A percentile compares a stretch with the other conserved stretches of the same genome.
Evolutionary conservation across 2,797 vertebrate species (phyloP).

Genomic region (Lates japonicus): DNA sequence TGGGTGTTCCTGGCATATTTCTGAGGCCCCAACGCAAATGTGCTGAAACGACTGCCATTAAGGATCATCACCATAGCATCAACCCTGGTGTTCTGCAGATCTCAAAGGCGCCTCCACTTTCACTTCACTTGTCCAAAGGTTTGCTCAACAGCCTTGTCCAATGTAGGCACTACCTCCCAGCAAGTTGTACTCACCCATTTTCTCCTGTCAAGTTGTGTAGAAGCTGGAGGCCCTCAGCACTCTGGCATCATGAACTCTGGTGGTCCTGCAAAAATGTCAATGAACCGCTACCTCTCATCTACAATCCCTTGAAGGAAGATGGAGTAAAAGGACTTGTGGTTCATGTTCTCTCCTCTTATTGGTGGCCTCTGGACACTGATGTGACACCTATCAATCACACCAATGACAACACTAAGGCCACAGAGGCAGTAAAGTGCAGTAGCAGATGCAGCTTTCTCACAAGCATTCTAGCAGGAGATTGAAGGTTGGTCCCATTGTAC

Average conservation of each 20-base stretch:
- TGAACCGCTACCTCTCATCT: neutral
- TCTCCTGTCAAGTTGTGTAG: neutral
- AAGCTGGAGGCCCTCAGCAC: neutral
- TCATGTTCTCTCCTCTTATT: neutral
- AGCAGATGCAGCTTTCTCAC: neutral
- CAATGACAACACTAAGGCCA: neutral
- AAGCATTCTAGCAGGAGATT: neutral
- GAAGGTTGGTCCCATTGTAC: neutral
- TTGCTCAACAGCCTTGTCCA: neutral
- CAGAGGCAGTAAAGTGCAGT: neutral
- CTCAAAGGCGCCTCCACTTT: neutral
- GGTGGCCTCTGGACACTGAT: neutral
- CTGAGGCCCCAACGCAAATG: too few species aligned
- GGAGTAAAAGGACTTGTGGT: neutral
- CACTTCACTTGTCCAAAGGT: neutral
- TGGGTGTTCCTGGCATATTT: too few species aligned
- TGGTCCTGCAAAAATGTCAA: neutral
- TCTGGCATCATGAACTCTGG: neutral
- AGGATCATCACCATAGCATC: neutral
- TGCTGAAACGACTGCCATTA: neutral
- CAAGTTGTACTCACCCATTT: neutral
- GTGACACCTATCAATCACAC: neutral
- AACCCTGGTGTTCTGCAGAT: neutral
- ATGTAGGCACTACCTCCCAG: too few species aligned
- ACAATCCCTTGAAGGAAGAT: neutral